A percentile compares a stretch with the other conserved stretches of the same genome.
Evolutionary conservation across 2,888 invertebrate genomes (phyloP).

Genomic region (Cylloceria caligata): DNA sequence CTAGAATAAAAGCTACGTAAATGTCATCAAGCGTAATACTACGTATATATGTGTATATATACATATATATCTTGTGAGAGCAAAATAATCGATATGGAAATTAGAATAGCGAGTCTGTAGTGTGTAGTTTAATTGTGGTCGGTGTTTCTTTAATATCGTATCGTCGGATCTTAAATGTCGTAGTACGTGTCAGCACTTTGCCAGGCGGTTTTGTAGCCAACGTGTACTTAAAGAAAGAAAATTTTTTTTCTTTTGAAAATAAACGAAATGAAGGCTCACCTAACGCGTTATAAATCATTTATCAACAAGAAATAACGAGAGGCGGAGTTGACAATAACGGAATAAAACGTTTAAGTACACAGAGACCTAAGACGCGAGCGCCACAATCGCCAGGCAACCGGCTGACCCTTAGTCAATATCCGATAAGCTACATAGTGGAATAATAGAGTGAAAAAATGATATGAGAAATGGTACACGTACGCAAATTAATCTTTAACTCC

Average conservation of each 20-base stretch:
- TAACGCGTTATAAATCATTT: slow-evolving; percentile 52
- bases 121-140: slow-evolving; percentile 83
- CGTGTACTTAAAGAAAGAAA: slow-evolving; percentile 1
- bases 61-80: slow-evolving; percentile 77
- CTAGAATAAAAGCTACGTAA: slow-evolving; percentile 83
- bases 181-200: slow-evolving; percentile 79
- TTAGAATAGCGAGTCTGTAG: slow-evolving; percentile 84
- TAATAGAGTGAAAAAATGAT: slow-evolving; percentile 80
- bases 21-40: slow-evolving; percentile 69
- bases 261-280: neutral
- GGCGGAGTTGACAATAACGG: slow-evolving; percentile 16
- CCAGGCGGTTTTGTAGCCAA: slow-evolving; percentile 59
- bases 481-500: slow-evolving; percentile 78
- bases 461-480: slow-evolving; percentile 56
- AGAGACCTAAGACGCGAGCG: slow-evolving; percentile 17
- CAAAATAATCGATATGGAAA: slow-evolving; percentile 80
- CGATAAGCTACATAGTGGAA: slow-evolving; percentile 83
- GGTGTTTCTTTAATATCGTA: slow-evolving; percentile 84
- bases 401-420: slow-evolving; percentile 81
- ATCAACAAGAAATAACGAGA: slow-evolving; percentile 18
- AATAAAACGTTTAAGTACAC: slow-evolving; percentile 19
- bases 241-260: slow-evolving; percentile 6
- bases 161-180: slow-evolving; percentile 83
- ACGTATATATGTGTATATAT: slow-evolving; percentile 52
- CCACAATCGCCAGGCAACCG: slow-evolving; percentile 69